Percentiles rank a stretch among this genome's conserved stretches.
phyloP scores from a whole-genome alignment of 2,797 vertebrate genomes.

The Dendrocincla tyrannina region DNA sequence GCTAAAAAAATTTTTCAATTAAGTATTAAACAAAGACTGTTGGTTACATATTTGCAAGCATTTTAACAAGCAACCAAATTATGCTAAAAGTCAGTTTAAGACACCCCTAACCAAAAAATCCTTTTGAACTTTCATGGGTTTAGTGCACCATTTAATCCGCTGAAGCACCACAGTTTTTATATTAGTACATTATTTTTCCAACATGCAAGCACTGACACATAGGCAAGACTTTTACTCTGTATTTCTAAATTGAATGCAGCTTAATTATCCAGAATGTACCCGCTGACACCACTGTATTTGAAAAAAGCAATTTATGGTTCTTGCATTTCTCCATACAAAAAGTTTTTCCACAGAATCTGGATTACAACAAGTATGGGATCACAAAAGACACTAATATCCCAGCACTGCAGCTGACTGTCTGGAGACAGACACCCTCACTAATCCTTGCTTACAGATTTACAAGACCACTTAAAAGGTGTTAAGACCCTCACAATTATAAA shows the following conservation, averaged over 20 bases:
- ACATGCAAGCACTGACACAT: neutral
- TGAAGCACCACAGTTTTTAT: neutral
- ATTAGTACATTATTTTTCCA: neutral
- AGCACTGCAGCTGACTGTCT: neutral
- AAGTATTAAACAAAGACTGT: constrained; percentile 40
- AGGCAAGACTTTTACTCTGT: neutral
- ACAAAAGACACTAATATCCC: neutral
- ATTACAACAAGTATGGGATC: neutral
- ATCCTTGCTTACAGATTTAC: neutral
- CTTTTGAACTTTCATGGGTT: neutral
- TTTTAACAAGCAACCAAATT: constrained; percentile 23
- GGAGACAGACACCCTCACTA: neutral
- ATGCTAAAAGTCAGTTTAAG: neutral
- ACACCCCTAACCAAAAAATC: neutral
- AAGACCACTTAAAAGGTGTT: neutral
- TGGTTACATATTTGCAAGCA: constrained; percentile 33
- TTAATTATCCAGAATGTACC: neutral
- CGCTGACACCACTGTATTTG: neutral
- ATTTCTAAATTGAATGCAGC: neutral
- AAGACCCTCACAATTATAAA: neutral
- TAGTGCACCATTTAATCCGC: neutral
- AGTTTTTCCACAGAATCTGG: neutral
- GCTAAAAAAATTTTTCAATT: constrained; percentile 74
- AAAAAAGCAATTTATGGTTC: neutral
- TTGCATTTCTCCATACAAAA: neutral